Base-by-base conservation (phyloP, 2,888 invertebrate genomes). In the Drosophila longiperda region DNA sequence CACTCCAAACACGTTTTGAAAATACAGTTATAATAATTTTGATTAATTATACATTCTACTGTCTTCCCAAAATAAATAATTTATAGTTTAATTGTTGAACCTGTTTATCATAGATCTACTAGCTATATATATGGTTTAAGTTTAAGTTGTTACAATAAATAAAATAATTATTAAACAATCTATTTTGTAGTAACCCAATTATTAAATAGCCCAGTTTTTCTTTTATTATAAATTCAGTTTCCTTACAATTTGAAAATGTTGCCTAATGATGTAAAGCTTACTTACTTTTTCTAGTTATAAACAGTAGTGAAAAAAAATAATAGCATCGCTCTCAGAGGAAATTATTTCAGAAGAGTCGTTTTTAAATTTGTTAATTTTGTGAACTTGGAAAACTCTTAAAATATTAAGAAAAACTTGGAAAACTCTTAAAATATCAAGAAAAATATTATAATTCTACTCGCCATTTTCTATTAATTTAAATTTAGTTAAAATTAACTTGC, bases 121-220 rank as follows among this genome's bases (percentile, higher is more conserved):
- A 7, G 20, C 7, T n/a, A 20, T 20, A 9, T 0, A 11, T 0
- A 11, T 0, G n/a, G n/a, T 6, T 36, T n/a, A 2, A 12, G 12
- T 20, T 20, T 20, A 45, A 20, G 12, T 7, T 20, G 1, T 3
- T 12, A 12, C 6, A 7, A 3, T 20, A 42, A 20, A 40, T n/a
- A 40, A 9, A 45, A 45, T 38, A 38, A 45, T 3, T 20, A 20
- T 12, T 12, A 6, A 12, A 6, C 3, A 12, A 12, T 12, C 7
- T 2, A 42, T 20, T 42, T 42, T 20, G 20, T 20, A 12, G 42
- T 6, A 20, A 12, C 11, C 29, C 29, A 29, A 20, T 42, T 42
- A 29, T 6, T 20, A 42, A 20, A 42, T 12, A 42, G 11, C 42
- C 6, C 20, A 42, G 6, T 1, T 12, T 12, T 42, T 36, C 3